These are phyloP conservation scores for Cromileptes altivelis DNA, from an alignment of 2,113 vertebrate species.

Conservation along the genomic window DNA sequence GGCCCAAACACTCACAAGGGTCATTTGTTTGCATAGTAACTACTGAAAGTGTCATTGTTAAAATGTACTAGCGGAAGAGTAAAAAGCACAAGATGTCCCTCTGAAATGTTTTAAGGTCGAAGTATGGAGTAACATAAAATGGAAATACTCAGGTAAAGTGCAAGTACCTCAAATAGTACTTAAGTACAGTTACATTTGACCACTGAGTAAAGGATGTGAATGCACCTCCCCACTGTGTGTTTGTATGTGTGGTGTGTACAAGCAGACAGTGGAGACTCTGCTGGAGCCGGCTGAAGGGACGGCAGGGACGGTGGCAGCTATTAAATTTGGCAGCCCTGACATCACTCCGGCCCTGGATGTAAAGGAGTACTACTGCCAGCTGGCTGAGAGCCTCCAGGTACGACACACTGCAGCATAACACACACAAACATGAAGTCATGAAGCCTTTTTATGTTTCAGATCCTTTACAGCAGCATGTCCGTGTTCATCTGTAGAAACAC, in stretches of 20 bases:
- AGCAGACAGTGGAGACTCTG: constrained; percentile 74
- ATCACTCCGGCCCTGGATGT: constrained; percentile 74
- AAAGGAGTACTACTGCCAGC: constrained; percentile 81
- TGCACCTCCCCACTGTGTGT: constrained; percentile 4
- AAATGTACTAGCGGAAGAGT: neutral
- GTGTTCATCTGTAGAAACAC: neutral
- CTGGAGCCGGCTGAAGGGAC: constrained; percentile 60
- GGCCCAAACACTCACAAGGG: too few relatives aligned
- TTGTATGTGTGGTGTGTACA: constrained; percentile 24
- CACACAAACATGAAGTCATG: constrained; percentile 47
- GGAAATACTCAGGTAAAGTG: too few relatives aligned
- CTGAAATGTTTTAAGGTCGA: too few relatives aligned
- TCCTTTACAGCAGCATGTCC: constrained; percentile 21
- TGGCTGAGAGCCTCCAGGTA: constrained; percentile 83
- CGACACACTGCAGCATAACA: constrained; percentile 39
- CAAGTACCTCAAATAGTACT: neutral
- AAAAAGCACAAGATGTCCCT: neutral
- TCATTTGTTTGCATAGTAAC: neutral
- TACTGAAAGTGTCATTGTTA: neutral
- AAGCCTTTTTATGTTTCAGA: neutral
- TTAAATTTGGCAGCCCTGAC: constrained; percentile 80
- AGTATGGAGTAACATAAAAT: neutral
- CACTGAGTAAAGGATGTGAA: neutral
- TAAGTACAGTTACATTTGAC: neutral
- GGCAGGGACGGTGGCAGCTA: constrained; percentile 40